phyloP scores from a whole-genome alignment of 2,797 vertebrate species.

The Macropus fuliginosus region DNA sequence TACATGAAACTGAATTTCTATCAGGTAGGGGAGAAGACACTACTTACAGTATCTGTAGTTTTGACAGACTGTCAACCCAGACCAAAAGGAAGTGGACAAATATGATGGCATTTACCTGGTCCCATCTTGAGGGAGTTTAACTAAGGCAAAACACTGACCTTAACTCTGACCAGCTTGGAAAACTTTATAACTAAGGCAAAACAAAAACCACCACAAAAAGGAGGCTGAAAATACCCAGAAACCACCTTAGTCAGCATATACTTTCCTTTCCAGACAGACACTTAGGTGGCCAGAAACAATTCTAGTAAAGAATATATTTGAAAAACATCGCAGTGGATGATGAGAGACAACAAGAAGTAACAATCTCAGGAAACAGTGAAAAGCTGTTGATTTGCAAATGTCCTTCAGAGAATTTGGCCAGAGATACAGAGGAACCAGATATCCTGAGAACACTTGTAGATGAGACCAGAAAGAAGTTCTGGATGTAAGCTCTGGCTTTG shows the following conservation, averaged over 20 bases:
- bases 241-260: background rate
- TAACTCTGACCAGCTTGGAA: background rate
- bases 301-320: background rate
- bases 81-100: background rate
- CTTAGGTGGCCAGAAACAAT: background rate
- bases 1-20: background rate
- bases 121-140: background rate
- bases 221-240: background rate
- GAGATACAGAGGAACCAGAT: background rate
- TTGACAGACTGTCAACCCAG: background rate
- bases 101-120: background rate
- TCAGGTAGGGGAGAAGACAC: background rate
- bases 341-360: background rate
- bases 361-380: background rate
- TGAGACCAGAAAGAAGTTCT: background rate
- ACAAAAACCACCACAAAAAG: background rate
- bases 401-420: background rate
- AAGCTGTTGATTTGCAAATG: background rate
- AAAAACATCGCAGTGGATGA: background rate
- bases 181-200: background rate
- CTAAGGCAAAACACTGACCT: background rate
- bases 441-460: background rate
- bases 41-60: background rate
- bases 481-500: background rate
- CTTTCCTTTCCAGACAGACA: background rate